Conservation (phyloP, 2,797 vertebrate genomes). For the Poecilia velifera region DNA sequence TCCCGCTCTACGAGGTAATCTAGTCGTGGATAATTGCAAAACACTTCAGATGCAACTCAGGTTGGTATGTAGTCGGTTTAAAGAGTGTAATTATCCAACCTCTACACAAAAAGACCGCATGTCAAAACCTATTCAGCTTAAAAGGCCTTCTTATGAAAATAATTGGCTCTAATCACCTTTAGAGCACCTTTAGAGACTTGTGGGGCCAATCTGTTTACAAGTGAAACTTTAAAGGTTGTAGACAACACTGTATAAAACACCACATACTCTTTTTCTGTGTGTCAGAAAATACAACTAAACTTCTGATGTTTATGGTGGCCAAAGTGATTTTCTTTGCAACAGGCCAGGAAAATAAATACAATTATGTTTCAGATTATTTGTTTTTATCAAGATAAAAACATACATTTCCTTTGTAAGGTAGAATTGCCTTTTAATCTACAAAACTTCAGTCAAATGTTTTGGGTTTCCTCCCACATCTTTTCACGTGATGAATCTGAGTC, state of each 20-base stretch:
- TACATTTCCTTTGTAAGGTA: background rate
- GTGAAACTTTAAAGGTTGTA: background rate
- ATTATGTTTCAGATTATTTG: background rate
- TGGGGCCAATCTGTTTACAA: background rate
- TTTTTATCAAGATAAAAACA: background rate
- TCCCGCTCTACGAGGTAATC: background rate
- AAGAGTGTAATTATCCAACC: background rate
- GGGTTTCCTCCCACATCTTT: background rate
- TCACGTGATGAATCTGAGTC: background rate
- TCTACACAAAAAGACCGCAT: background rate
- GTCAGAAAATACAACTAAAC: background rate
- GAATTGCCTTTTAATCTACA: background rate
- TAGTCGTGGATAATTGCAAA: background rate
- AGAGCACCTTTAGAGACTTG: background rate
- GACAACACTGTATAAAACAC: background rate
- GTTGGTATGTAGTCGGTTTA: constrained; percentile 6
- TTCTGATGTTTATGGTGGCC: background rate
- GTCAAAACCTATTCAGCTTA: background rate
- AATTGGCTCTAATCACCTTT: background rate
- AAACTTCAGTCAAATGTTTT: background rate
- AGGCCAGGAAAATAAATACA: background rate
- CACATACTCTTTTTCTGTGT: background rate
- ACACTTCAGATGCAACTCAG: background rate
- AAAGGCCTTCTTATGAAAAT: background rate
- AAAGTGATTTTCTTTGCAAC: background rate